Conservation (phyloP, 2,797 vertebrate species). For the Petrocephalus schoutedeni region DNA sequence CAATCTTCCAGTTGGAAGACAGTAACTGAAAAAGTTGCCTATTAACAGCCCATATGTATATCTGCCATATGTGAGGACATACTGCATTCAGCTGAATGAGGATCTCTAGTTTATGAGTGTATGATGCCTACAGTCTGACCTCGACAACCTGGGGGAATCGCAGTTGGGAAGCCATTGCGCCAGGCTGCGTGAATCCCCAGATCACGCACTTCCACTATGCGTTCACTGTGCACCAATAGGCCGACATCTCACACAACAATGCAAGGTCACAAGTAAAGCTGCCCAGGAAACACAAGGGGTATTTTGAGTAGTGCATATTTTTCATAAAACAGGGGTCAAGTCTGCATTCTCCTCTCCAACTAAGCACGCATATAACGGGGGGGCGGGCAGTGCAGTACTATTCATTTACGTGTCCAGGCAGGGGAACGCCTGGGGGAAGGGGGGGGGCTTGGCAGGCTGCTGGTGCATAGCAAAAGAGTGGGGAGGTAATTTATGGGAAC, state of each 20-base stretch:
- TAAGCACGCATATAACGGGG: not conserved
- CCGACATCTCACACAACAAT: not conserved
- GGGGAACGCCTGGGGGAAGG: not conserved
- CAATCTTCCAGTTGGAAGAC: not conserved
- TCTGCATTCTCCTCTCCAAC: not conserved
- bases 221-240: not conserved
- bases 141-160: not conserved
- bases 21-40: not conserved
- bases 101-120: not conserved
- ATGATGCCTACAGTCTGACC: not conserved
- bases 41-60: not conserved
- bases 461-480: not conserved
- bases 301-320: not conserved
- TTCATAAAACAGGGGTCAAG: not conserved
- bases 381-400: not conserved
- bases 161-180: constrained; percentile 18
- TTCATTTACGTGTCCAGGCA: not conserved
- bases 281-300: not conserved
- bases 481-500: not conserved
- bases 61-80: not conserved
- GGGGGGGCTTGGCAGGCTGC: constrained; percentile 24
- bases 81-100: not conserved
- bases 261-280: not conserved
- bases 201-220: not conserved
- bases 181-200: not conserved